Evolutionary conservation across 1,140 invertebrate species (phyloP).

Genomic region (Zaprionus ornatus): DNA sequence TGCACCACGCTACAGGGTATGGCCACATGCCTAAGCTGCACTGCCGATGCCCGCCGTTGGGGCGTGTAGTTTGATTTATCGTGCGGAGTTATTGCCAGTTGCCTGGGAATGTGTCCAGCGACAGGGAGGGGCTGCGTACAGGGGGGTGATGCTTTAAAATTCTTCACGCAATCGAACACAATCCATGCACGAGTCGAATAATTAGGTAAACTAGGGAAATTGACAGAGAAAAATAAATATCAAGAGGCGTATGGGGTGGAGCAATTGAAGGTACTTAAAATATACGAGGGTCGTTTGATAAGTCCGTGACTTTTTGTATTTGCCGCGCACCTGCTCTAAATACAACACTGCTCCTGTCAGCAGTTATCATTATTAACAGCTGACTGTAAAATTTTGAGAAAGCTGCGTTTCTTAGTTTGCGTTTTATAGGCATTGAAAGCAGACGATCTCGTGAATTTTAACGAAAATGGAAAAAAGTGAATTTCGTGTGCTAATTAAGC

Average conservation of each 20-base stretch:
- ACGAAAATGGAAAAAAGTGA: too few species aligned
- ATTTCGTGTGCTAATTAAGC: too few species aligned
- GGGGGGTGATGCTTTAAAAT: constrained; percentile 23
- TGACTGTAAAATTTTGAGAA: too few species aligned
- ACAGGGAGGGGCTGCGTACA: neutral
- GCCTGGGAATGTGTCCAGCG: neutral
- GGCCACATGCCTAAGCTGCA: neutral
- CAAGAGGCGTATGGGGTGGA: neutral
- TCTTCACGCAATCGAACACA: constrained; percentile 17
- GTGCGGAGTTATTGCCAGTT: constrained; percentile 47
- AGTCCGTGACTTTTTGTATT: too few species aligned
- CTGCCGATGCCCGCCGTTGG: neutral
- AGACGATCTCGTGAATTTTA: too few species aligned
- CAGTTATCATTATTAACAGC: too few species aligned
- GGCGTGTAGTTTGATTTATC: constrained; percentile 62
- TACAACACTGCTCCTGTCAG: too few species aligned
- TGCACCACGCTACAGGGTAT: neutral
- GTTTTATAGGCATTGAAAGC: too few species aligned
- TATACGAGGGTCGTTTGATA: too few species aligned
- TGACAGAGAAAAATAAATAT: neutral
- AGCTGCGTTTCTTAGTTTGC: too few species aligned
- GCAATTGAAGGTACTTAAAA: neutral
- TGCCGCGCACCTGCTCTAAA: too few species aligned
- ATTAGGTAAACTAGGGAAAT: neutral
- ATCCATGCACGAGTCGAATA: neutral